These are phyloP conservation scores for Prolemur simus DNA, from an alignment of 2,113 vertebrate species.

Conservation along the genomic window DNA sequence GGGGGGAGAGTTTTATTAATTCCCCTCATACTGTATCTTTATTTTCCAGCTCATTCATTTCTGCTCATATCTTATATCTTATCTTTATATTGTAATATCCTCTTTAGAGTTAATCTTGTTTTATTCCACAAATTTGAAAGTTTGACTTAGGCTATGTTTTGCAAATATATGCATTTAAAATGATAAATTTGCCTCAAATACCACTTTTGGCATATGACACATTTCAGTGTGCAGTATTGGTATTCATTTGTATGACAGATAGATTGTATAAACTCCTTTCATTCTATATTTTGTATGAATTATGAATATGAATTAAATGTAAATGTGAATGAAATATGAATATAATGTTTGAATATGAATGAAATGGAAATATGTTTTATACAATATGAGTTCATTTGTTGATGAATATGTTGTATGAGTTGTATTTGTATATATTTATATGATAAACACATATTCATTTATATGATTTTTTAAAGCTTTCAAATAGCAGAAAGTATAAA, in stretches of 20 bases:
- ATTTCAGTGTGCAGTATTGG: neutral
- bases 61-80: neutral
- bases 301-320: neutral
- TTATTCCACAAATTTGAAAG: neutral
- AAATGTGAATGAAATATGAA: neutral
- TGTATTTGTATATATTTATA: neutral
- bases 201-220: neutral
- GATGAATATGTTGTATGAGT: neutral
- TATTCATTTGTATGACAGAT: neutral
- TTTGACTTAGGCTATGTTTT: neutral
- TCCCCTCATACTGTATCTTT: neutral
- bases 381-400: neutral
- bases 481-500: neutral
- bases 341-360: neutral
- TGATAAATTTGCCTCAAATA: neutral
- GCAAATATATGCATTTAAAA: neutral
- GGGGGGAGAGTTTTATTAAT: neutral
- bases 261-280: neutral
- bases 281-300: neutral
- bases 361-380: neutral
- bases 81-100: neutral
- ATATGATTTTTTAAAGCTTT: neutral
- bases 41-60: neutral
- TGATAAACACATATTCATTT: neutral
- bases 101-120: neutral